A percentile compares a stretch with the other conserved stretches of the same genome.
These are phyloP conservation scores for Anolis carolinensis DNA, from an alignment of 2,113 vertebrate genomes.

Conservation along the genomic window DNA sequence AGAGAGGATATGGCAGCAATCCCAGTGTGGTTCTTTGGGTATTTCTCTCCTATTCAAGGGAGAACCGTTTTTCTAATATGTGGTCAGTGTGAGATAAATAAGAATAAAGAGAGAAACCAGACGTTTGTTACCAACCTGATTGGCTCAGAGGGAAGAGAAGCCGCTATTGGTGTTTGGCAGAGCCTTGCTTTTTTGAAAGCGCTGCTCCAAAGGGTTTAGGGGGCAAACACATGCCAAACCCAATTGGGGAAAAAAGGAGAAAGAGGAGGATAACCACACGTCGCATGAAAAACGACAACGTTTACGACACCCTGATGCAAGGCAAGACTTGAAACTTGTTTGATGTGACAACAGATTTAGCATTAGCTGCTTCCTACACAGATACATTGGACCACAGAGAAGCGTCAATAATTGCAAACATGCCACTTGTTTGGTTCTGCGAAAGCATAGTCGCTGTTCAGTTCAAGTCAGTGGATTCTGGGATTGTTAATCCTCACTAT, in stretches of 20 bases:
- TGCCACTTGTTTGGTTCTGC: too few species aligned
- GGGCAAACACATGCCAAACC: not conserved
- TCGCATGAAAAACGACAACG: not conserved
- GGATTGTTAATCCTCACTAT: too few species aligned
- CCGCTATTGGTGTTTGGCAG: slow-evolving; percentile 36
- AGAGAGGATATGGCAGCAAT: accelerated
- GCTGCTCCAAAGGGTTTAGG: slow-evolving; percentile 34
- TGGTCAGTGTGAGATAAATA: slow-evolving; percentile 55
- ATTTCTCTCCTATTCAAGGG: slow-evolving; percentile 28
- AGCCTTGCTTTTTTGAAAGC: slow-evolving; percentile 35
- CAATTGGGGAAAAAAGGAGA: not conserved
- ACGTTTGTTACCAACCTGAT: slow-evolving; percentile 58
- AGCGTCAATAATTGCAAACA: too few species aligned
- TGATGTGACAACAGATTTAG: not conserved
- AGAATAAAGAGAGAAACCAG: slow-evolving; percentile 51
- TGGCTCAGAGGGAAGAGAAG: slow-evolving; percentile 21
- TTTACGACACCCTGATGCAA: too few species aligned
- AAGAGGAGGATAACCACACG: not conserved
- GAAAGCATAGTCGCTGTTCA: too few species aligned
- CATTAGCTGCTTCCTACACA: not conserved
- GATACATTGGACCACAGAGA: not conserved
- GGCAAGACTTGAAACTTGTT: not conserved
- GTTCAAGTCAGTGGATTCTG: too few species aligned
- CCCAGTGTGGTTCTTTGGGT: slow-evolving; percentile 35
- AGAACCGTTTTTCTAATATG: slow-evolving; percentile 43